Base-by-base conservation (phyloP, 2,888 invertebrate species). In the Pyrgus malvae region DNA sequence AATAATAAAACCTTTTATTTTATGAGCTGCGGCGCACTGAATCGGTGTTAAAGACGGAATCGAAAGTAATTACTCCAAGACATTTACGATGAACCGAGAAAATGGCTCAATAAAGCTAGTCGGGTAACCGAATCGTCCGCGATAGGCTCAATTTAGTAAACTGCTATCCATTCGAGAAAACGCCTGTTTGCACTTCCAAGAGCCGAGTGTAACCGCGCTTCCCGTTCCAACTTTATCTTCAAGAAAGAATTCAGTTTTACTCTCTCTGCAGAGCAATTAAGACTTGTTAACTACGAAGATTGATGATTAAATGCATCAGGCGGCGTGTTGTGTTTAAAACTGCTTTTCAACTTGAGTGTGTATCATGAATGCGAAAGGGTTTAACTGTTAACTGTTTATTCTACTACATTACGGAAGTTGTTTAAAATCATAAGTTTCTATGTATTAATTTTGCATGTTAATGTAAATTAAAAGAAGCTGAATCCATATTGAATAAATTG, bases 81-180 rank as follows among this genome's bases (percentile, higher is more conserved):
- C 81, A 83, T 86, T 87, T 85, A 86, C 81, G 84, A 84, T 75
- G 79, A 70, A 74, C 75, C 75, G 78, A 74, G 81, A 77, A 78
- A 83, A 83, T 78, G 76, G 79, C 80, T 81, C 83, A 83, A 86
- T 87, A 84, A 85, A 87, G 83, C 83, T 84, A 83, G 80, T 76
- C 69, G 78, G 76, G 78, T 78, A 79, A 80, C 83, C 81, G 76
- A 83, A 70, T 72, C 78, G 77, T 82, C 80, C 77, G 79, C 53
- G 54, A 60, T 57, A 57, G 48, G 53, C 50, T 55, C 58, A 72
- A 74, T 79, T 77, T 80, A 76, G 23, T 54, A 46, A 54, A 54
- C 54, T 46, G 54, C 54, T 46, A 54, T 54, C 54, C 40, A 46
- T 54, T 54, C 54, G 46, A 54, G 54, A 25, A 54, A 54, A 54